Evolutionary conservation across 2,888 invertebrate genomes (phyloP), one percentile per base, ranked within the genome.

Genomic region (Hypsopygia costalis): DNA sequence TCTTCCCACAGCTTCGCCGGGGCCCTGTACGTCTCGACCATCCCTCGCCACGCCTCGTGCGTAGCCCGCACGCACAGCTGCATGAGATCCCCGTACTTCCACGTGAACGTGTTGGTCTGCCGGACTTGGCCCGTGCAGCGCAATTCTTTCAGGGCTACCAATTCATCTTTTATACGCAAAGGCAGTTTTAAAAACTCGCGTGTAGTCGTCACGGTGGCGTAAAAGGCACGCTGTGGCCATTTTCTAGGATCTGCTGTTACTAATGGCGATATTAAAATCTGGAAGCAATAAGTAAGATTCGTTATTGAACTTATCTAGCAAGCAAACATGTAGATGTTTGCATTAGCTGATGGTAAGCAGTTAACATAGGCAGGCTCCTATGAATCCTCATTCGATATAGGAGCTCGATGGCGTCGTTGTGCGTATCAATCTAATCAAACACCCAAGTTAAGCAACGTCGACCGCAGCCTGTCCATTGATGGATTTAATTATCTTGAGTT

Each of bases 1-100:
- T 94, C 93, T 0, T 71, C 67, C 87, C 87, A 87, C n/a, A 88
- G 55, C 31, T 75, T 73, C 1, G 74, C 71, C 0, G 88, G 87
- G 0, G 86, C 86, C 33, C 72, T 66, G 39, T 87, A 87, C 1
- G 70, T 59, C 31, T 85, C 80, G 1, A 74, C 45, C 3, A 71
- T 35, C 0, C 77, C 82, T 8, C 58, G 53, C 65, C 71, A 71
- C 4, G 82, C 66, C 53, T 79, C 88, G 33, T 69, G 45, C 30
- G 75, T 47, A 0, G 87, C 87, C n/a, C 75, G 65, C 11, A 63
- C 69, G 41, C 78, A 80, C 16, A 85, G 44, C 47, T 83, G 79
- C 1, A 67, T 78, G 34, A 88, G 46, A 41, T 85, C 83, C 1
- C 80, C 82, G 45, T 87, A 85, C 47, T 79, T 79, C 87, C 88